A percentile compares a stretch with the other conserved stretches of the same genome.
These are phyloP conservation scores for Calidris pugnax DNA, from an alignment of 2,113 vertebrate species.

Conservation along the genomic window DNA sequence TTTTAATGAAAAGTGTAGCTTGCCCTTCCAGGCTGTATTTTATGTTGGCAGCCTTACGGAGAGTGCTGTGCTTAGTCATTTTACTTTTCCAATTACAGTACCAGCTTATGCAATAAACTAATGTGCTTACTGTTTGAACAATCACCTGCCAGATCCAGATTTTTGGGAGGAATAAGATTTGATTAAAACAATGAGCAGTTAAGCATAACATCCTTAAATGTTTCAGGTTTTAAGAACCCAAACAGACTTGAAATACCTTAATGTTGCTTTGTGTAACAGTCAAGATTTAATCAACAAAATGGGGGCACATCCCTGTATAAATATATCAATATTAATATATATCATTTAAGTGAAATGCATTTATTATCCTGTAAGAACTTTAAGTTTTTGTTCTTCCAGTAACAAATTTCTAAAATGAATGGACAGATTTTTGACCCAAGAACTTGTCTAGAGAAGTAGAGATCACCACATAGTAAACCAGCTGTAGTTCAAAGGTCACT, in stretches of 20 bases:
- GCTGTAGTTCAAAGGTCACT: background rate
- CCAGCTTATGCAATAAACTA: background rate
- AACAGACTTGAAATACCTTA: background rate
- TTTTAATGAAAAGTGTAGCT: background rate
- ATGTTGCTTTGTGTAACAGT: background rate
- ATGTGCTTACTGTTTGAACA: background rate
- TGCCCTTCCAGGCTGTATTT: background rate
- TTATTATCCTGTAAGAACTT: background rate
- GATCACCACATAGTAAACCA: background rate
- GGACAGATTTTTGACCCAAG: background rate
- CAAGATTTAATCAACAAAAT: background rate
- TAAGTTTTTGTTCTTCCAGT: background rate
- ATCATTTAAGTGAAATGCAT: background rate
- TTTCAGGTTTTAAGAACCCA: background rate
- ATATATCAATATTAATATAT: background rate
- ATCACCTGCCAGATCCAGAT: conserved; percentile 22
- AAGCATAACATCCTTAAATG: background rate
- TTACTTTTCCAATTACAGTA: conserved; percentile 23
- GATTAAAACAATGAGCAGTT: conserved; percentile 23
- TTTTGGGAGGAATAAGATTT: background rate
- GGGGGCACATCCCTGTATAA: background rate
- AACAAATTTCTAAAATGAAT: background rate
- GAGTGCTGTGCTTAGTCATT: conserved; percentile 42
- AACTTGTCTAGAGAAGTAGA: background rate
- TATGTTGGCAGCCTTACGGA: background rate